Conservation (phyloP, 2,113 vertebrate genomes). For the Thymallus thymallus region DNA sequence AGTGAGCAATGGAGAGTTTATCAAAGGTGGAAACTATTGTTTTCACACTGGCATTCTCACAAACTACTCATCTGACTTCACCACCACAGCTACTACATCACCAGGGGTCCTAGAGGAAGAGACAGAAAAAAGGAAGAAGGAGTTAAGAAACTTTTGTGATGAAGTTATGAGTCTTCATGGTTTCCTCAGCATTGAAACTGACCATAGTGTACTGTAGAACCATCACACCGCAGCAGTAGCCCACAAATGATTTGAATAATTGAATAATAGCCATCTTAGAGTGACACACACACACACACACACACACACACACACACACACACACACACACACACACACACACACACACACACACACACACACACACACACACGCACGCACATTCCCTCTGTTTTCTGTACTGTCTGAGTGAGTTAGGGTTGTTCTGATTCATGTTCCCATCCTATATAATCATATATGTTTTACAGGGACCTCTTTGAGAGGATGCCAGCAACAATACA, state of each 20-base stretch:
- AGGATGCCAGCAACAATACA: no score
- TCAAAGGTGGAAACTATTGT: no score
- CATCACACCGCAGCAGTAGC: background rate
- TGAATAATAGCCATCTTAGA: background rate
- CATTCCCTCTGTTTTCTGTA: background rate
- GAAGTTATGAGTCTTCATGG: no score
- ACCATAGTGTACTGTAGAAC: background rate
- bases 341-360: background rate
- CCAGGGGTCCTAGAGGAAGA: background rate
- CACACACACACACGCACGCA: background rate
- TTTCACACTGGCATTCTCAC: no score
- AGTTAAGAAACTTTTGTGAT: no score
- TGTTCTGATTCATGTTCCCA: no score
- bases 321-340: background rate
- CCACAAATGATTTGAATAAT: no score
- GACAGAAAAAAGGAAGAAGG: background rate
- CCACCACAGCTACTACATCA: no score
- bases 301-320: background rate
- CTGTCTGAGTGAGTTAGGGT: no score
- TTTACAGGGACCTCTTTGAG: no score
- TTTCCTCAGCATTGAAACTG: background rate
- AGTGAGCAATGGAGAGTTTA: background rate
- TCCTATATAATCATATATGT: no score
- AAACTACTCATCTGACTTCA: no score
- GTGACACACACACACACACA: background rate